Evolutionary conservation across 1,140 invertebrate species (phyloP), one percentile per base, ranked within the genome.

Genomic region (Parapsyche elsis): DNA sequence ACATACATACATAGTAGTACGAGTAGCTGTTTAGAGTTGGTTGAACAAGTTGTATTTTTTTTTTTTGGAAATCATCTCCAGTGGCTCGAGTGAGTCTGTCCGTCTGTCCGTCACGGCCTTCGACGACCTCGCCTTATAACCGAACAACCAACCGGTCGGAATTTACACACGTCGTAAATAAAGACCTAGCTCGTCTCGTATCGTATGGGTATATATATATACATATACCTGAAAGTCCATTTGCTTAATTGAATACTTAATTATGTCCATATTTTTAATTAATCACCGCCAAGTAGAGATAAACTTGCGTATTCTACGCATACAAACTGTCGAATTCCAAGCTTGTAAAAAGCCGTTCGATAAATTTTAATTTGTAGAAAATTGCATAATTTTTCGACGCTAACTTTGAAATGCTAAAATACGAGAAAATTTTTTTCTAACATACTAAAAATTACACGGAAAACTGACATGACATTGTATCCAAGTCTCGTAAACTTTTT

Each of bases 231-330:
- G 57, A 38, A 61, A 61, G 21, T 61, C 57, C 57, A 61, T 61
- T 61, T 61, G 57, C 57, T 61, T 67, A 67, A 67, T 67, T 67
- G 21, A 26, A 67, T 67, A 67, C 64, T 24, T 26, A 67, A 67
- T 67, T 67, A 67, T 67, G 64, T 23, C 21, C 9, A 67, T 67
- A 67, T 26, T 67, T 30, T 67, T 67, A 67, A 67, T 67, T 67
- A 26, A 67, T 67, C 21, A 14, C 64, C 64, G 64, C 5, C 14
- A 24, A 23, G 2, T 1, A 38, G 30, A 7, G 7, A 38, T 38
- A 38, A 7, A 38, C 2, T 38, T 38, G 30, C 30, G 30, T 38
- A 38, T 38, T 38, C 7, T 38, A 38, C 30, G 30, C 30, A 38
- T 38, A 38, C 30, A 7, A 38, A 38, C 30, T 38, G 7, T 38